A percentile compares a stretch with the other conserved stretches of the same genome.
phyloP scores from a whole-genome alignment of 1,140 invertebrate genomes.

The Bursaphelenchus mucronatus region DNA sequence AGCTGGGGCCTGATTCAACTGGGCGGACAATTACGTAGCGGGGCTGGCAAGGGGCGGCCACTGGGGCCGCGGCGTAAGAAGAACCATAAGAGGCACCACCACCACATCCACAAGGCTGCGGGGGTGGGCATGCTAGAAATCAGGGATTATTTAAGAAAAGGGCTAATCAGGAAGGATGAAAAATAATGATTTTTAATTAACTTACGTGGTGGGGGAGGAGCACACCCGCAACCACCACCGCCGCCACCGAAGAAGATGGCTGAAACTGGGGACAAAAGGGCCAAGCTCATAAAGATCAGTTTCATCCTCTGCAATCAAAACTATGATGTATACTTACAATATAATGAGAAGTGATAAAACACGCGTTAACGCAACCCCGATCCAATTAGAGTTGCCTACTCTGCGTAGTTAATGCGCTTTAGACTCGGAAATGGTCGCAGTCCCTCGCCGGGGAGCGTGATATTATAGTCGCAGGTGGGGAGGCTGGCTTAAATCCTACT shows the following conservation, averaged over 20 bases:
- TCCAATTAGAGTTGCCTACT: background rate
- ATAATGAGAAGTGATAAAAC: background rate
- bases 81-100: conserved; percentile 16
- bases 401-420: background rate
- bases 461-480: too few species aligned
- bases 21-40: conserved; percentile 50
- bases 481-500: too few species aligned
- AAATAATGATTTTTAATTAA: too few species aligned
- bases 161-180: too few species aligned
- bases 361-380: background rate
- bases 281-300: background rate
- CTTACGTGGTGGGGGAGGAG: too few species aligned
- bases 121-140: background rate
- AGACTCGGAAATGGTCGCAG: too few species aligned
- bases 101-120: conserved; percentile 13
- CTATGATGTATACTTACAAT: background rate
- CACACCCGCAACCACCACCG: background rate
- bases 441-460: too few species aligned
- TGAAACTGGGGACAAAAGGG: conserved; percentile 5
- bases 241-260: conserved; percentile 21
- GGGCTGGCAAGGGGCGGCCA: conserved; percentile 26
- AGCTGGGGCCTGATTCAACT: conserved; percentile 27
- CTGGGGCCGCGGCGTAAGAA: too few species aligned
- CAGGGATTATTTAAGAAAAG: background rate
- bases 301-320: background rate